A percentile compares a stretch with the other conserved stretches of the same genome.
phyloP scores from a whole-genome alignment of 2,888 invertebrate species.

The Anagyrus pseudococci region DNA sequence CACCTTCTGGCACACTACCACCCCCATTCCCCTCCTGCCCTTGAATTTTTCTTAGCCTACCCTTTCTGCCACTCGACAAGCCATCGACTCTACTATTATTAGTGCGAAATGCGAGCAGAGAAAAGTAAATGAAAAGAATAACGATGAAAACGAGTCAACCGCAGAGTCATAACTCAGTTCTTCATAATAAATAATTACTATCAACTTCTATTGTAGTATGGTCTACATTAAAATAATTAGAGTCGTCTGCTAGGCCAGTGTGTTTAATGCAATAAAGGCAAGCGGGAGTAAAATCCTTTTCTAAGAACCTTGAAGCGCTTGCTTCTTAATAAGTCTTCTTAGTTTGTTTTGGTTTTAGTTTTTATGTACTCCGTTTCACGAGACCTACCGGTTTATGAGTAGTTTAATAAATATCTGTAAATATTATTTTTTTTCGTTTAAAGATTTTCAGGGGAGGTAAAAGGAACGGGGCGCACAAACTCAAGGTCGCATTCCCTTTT shows the following conservation, averaged over 20 bases:
- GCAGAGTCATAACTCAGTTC: slow-evolving; percentile 46
- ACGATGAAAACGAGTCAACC: slow-evolving; percentile 44
- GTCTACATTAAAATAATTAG: slow-evolving; percentile 46
- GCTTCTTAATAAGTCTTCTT: slow-evolving; percentile 18
- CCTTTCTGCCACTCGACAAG: slow-evolving; percentile 44
- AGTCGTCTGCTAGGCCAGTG: slow-evolving; percentile 48
- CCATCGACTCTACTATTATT: slow-evolving; percentile 32
- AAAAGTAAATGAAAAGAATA: slow-evolving; percentile 34
- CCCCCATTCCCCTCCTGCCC: slow-evolving; percentile 49
- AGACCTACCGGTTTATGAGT: slow-evolving; percentile 1
- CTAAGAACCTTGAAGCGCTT: slow-evolving; percentile 38
- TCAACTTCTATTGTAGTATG: slow-evolving; percentile 49
- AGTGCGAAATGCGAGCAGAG: slow-evolving; percentile 33
- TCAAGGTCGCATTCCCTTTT: slow-evolving; percentile 22
- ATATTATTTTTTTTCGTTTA: slow-evolving; percentile 16
- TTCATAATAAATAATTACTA: slow-evolving; percentile 48
- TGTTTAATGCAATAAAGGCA: slow-evolving; percentile 46
- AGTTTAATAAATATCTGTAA: slow-evolving; percentile 18
- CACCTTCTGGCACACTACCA: slow-evolving; percentile 50
- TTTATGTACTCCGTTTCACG: slow-evolving; percentile 4
- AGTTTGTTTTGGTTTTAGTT: slow-evolving; percentile 14
- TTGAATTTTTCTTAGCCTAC: slow-evolving; percentile 51
- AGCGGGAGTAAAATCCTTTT: slow-evolving; percentile 44
- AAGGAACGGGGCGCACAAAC: slow-evolving; percentile 27
- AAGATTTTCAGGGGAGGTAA: slow-evolving; percentile 9